Evolutionary conservation across 2,888 invertebrate genomes (phyloP), one percentile per base, ranked within the genome.

Genomic region (Bombylius major): DNA sequence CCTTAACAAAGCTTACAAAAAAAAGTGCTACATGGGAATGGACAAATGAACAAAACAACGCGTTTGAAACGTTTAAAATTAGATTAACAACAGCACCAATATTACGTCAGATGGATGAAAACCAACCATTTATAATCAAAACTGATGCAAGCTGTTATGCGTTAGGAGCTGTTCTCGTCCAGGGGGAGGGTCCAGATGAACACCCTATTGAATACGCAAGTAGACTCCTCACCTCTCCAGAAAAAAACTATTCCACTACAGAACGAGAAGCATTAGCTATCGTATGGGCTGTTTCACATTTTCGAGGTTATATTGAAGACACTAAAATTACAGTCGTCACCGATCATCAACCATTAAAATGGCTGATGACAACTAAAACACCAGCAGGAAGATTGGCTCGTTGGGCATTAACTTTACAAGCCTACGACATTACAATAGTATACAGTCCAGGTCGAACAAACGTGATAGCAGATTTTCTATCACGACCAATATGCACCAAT

Each of bases 211-310:
- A 36, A 4, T 69, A 65, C 53, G 64, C 65, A 1, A 65, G 63
- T 51, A 52, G 67, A 9, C 51, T 67, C 2, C 33, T 67, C 23
- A 62, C 57, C 4, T 8, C 51, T 12, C 63, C 67, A 5, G 72
- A 76, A 60, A 56, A 58, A 1, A 73, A 71, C 42, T 75, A 75
- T 48, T 61, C 67, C 0, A 69, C 70, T 0, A 73, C 70, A 0
- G 75, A 76, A 58, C 63, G 70, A 12, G 76, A 77, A 62, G 67
- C 65, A 0, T 56, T 71, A 1, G 72, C 60, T 5, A 57, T 60
- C n/a, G 53, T 57, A 1, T 61, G 57, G 5, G 71, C 58, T 23
- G 54, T 57, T 9, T 32, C 49, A 7, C 58, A 59, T 45, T 62
- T 56, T 47, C 44, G 52, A 33, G 57, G 55, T 2, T 58, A 55